Conservation (phyloP, 2,888 invertebrate genomes). For the Brassicogethes aeneus region DNA sequence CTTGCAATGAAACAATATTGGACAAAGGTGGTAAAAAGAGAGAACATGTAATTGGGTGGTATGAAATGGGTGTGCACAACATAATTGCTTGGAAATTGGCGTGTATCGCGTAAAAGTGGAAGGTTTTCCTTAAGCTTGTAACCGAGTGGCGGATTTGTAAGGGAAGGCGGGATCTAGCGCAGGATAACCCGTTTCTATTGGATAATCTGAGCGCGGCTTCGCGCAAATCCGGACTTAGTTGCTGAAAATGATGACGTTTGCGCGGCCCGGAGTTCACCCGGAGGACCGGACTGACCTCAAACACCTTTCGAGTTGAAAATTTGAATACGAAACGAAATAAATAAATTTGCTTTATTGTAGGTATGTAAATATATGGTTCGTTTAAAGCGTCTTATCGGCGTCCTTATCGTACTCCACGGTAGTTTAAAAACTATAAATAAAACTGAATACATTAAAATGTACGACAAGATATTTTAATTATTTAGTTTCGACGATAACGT, state of each 20-base stretch:
- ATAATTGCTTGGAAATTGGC: too few relatives aligned
- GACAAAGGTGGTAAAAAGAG: background rate
- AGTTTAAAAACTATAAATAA: constrained; percentile 1
- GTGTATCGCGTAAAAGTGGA: too few relatives aligned
- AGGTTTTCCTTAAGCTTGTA: too few relatives aligned
- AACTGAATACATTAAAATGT: background rate
- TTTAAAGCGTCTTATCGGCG: background rate
- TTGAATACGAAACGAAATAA: background rate
- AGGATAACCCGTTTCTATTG: constrained; percentile 40
- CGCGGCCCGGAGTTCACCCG: constrained; percentile 36
- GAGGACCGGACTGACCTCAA: constrained; percentile 31
- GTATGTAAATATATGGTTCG: background rate
- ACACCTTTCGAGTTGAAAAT: background rate
- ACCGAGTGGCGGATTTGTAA: constrained; percentile 17
- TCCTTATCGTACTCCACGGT: background rate
- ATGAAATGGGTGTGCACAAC: background rate
- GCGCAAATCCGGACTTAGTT: constrained; percentile 41
- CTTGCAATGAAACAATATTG: too few relatives aligned
- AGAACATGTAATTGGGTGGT: background rate
- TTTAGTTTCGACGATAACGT: too few relatives aligned
- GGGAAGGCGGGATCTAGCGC: constrained; percentile 30
- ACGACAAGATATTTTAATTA: too few relatives aligned
- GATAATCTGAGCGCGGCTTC: constrained; percentile 38
- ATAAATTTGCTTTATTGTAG: too few relatives aligned
- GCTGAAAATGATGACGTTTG: constrained; percentile 37